A percentile compares a stretch with the other conserved stretches of the same genome.
These are phyloP conservation scores for Chaenocephalus aceratus DNA, from an alignment of 2,113 vertebrate species.

Conservation along the genomic window DNA sequence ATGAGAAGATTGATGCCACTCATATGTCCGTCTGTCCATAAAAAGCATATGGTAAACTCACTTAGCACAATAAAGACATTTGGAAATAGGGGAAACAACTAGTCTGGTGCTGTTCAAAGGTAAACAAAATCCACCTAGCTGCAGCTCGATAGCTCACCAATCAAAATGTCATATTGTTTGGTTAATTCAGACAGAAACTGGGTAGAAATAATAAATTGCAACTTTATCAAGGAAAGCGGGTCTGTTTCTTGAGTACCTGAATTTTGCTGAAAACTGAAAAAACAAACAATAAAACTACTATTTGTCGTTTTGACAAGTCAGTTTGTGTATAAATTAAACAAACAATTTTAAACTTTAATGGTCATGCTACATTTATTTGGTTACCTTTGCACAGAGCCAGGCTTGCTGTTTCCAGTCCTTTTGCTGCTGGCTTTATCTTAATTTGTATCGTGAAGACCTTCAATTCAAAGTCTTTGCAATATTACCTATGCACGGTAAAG, in stretches of 20 bases:
- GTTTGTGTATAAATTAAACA: too few species aligned
- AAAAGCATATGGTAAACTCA: conserved; percentile 1
- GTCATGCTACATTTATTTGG: background rate
- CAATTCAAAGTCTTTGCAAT: background rate
- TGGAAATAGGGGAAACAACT: background rate
- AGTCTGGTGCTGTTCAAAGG: background rate
- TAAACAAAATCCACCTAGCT: background rate
- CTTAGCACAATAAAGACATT: background rate
- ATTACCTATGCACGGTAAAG: background rate
- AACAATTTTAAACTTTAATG: background rate
- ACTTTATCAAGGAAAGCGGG: too few species aligned
- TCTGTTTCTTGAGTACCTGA: too few species aligned
- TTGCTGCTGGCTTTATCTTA: background rate
- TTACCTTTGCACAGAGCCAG: background rate
- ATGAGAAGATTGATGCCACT: background rate
- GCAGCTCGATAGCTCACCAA: background rate
- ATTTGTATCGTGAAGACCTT: too few species aligned
- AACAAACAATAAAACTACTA: too few species aligned
- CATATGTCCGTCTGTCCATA: background rate
- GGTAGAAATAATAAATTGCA: too few species aligned
- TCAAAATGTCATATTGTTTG: background rate
- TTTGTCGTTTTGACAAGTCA: too few species aligned
- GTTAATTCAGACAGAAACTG: background rate
- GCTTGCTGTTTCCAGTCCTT: background rate
- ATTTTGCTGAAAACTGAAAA: too few species aligned